A percentile compares a stretch with the other conserved stretches of the same genome.
Evolutionary conservation across 2,113 vertebrate genomes (phyloP).

Genomic region (Oreocharis arfaki): DNA sequence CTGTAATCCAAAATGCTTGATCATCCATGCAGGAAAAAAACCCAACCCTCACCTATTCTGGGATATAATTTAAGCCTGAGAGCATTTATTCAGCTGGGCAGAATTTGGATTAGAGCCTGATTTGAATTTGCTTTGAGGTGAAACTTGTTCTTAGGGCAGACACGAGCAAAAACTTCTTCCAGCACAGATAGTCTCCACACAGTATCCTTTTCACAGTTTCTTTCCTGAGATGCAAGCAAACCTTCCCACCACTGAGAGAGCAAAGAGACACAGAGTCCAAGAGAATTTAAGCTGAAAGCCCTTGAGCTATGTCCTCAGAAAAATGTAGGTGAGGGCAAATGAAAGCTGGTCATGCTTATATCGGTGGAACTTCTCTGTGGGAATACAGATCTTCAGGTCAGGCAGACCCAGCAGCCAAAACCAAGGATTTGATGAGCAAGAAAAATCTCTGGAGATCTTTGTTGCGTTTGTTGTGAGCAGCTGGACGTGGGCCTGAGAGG

Average conservation of each 20-base stretch:
- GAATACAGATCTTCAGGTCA: not conserved
- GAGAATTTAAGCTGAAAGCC: not conserved
- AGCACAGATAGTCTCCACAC: not conserved
- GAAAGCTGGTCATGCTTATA: not conserved
- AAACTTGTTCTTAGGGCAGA: not conserved
- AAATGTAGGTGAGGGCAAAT: not conserved
- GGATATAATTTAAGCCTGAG: not conserved
- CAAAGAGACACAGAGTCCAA: not conserved
- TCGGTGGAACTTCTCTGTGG: not conserved
- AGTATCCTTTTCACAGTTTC: not conserved
- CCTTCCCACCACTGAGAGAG: not conserved
- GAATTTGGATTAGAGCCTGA: not conserved
- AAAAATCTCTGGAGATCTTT: not conserved
- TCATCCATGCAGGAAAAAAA: not conserved
- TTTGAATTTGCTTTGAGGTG: not conserved
- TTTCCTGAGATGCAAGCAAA: not conserved
- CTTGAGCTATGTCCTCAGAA: not conserved
- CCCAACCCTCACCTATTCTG: not conserved
- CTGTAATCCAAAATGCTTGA: not conserved
- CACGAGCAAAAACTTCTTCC: not conserved
- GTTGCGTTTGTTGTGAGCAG: not conserved
- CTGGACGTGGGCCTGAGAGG: not conserved
- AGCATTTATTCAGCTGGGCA: not conserved
- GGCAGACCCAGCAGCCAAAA: not conserved
- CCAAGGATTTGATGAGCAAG: not conserved